A percentile compares a stretch with the other conserved stretches of the same genome.
These are phyloP conservation scores for Orthosia gracilis DNA, from an alignment of 2,888 invertebrate genomes.

Conservation along the genomic window DNA sequence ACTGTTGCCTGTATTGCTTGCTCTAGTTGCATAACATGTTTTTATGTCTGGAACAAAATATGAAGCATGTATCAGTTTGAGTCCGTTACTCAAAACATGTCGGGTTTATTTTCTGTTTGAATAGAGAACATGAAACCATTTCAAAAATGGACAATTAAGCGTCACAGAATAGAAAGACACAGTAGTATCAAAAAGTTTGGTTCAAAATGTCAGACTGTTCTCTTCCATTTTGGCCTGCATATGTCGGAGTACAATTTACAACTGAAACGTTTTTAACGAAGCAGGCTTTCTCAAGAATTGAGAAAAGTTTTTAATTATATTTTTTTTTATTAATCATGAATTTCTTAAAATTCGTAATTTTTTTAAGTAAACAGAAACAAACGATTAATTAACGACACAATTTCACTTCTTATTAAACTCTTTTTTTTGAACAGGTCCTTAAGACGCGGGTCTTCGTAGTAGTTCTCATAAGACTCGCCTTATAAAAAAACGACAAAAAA, in stretches of 20 bases:
- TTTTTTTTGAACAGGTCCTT: too few relatives aligned
- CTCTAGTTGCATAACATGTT: background rate
- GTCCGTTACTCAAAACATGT: constrained; percentile 22
- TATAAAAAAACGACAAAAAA: too few relatives aligned
- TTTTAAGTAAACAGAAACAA: too few relatives aligned
- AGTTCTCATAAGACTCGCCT: background rate
- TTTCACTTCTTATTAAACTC: too few relatives aligned
- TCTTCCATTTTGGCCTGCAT: constrained; percentile 24
- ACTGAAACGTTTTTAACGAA: constrained; percentile 11
- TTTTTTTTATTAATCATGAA: background rate
- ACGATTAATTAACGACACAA: too few relatives aligned
- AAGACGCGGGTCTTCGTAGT: background rate
- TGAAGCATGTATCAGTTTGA: constrained; percentile 10
- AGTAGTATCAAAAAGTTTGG: constrained; percentile 20
- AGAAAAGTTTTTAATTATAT: background rate
- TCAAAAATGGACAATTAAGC: constrained; percentile 23
- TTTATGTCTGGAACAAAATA: constrained; percentile 9
- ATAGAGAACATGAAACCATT: constrained; percentile 27
- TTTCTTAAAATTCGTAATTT: background rate
- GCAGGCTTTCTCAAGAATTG: background rate
- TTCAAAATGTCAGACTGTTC: constrained; percentile 10
- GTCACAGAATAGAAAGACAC: constrained; percentile 12
- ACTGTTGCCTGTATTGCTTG: background rate
- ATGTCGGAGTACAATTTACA: background rate
- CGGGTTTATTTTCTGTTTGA: constrained; percentile 29